Evolutionary conservation across 1,140 invertebrate species (phyloP).

Genomic region (Drosophila baimaii): DNA sequence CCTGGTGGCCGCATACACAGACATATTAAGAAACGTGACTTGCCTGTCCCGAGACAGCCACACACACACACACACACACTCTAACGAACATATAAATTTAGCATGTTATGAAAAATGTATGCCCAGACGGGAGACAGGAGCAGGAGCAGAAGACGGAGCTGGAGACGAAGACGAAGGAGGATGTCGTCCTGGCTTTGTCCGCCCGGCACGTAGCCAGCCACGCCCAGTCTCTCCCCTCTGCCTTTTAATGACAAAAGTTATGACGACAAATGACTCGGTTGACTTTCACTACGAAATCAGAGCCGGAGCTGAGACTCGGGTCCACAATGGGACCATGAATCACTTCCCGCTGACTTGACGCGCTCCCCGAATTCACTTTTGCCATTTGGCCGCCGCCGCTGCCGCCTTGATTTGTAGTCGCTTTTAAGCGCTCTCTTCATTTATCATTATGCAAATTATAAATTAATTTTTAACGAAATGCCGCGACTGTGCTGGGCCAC

Average conservation of each 20-base stretch:
- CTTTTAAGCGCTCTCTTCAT: constrained; percentile 44
- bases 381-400: constrained; percentile 51
- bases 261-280: constrained; percentile 79
- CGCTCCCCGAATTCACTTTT: constrained; percentile 50
- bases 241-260: constrained; percentile 79
- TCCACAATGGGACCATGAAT: constrained; percentile 72
- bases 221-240: constrained; percentile 30
- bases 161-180: constrained; percentile 16
- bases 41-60: constrained; percentile 40
- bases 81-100: constrained; percentile 43
- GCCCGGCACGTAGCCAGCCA: constrained; percentile 55
- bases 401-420: constrained; percentile 55
- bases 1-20: constrained; percentile 39
- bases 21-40: constrained; percentile 81
- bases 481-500: background rate
- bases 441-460: constrained; percentile 76
- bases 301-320: constrained; percentile 27
- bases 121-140: constrained; percentile 31
- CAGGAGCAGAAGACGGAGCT: constrained; percentile 14
- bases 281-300: constrained; percentile 78
- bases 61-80: background rate
- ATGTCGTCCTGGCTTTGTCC: constrained; percentile 52
- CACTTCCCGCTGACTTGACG: constrained; percentile 62
- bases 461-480: constrained; percentile 66
- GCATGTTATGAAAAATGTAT: constrained; percentile 81